Conservation (phyloP, 1,140 invertebrate genomes). For the Pteromalus puparum region DNA sequence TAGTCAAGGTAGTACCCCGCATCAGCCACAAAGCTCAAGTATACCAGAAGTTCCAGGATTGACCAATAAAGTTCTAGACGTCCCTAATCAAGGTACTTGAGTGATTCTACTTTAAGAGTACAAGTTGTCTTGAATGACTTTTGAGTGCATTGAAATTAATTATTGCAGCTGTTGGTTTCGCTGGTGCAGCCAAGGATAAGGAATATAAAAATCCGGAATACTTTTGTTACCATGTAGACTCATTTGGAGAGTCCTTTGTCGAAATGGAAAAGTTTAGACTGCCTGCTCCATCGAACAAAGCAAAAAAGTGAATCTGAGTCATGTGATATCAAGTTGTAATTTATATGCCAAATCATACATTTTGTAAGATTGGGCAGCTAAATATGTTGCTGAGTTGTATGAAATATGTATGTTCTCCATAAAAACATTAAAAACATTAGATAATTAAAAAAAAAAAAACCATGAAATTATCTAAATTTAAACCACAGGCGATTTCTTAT, state of each 20-base stretch:
- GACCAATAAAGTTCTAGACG: conserved; percentile 78
- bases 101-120: conserved; percentile 49
- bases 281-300: conserved; percentile 81
- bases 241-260: conserved; percentile 89
- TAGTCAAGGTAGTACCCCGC: neutral
- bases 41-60: conserved; percentile 79
- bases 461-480: too few relatives aligned
- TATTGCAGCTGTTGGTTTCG: conserved; percentile 79
- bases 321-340: neutral
- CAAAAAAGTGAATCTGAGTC: conserved; percentile 28
- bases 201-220: conserved; percentile 93
- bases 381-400: conserved; percentile 55
- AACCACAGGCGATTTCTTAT: too few relatives aligned
- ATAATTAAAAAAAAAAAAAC: neutral
- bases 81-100: conserved; percentile 74
- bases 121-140: too few relatives aligned
- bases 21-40: neutral
- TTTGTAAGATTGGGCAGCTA: neutral
- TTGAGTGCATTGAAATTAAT: neutral
- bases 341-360: neutral
- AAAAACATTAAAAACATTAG: conserved; percentile 9
- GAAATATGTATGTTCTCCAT: neutral
- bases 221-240: conserved; percentile 86
- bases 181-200: conserved; percentile 82
- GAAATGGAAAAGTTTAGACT: conserved; percentile 87